Evolutionary conservation across 2,797 vertebrate genomes (phyloP).

Genomic region (Xenops minutus): DNA sequence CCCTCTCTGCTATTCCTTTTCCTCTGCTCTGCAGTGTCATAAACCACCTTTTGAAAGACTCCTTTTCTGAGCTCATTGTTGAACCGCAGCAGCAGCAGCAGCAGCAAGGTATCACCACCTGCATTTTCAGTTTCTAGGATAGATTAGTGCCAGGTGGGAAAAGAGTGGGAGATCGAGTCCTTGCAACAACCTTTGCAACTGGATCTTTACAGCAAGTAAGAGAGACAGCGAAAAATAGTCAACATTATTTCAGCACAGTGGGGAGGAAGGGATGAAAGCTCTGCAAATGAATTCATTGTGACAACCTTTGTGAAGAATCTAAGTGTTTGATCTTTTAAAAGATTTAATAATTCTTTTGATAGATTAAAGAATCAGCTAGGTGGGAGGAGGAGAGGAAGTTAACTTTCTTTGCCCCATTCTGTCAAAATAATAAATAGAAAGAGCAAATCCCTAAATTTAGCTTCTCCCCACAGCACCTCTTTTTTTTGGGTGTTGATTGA

Average conservation of each 20-base stretch:
- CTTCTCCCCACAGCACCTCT: not conserved
- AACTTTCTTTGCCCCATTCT: slow-evolving; percentile 41
- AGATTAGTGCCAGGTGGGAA: not conserved
- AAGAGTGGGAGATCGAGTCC: not conserved
- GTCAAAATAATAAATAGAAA: slow-evolving; percentile 66
- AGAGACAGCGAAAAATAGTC: slow-evolving; percentile 24
- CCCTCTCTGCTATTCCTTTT: not conserved
- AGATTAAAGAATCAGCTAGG: slow-evolving; percentile 65
- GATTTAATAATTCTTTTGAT: slow-evolving; percentile 74
- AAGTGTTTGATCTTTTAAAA: slow-evolving; percentile 71
- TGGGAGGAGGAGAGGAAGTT: slow-evolving; percentile 47
- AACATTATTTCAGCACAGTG: slow-evolving; percentile 60
- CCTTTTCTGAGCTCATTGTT: not conserved
- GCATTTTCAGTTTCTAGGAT: not conserved
- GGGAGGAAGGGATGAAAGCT: slow-evolving; percentile 66
- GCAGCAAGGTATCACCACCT: not conserved
- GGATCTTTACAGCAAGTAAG: not conserved
- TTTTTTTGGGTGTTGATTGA: not conserved
- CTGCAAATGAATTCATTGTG: slow-evolving; percentile 62
- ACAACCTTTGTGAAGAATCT: slow-evolving; percentile 71
- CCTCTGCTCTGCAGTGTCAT: not conserved
- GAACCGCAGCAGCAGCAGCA: not conserved
- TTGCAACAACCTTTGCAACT: slow-evolving; percentile 15
- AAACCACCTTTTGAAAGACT: not conserved
- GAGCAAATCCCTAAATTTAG: slow-evolving; percentile 8